Evolutionary conservation across 2,888 invertebrate species (phyloP), one percentile per base, ranked within the genome.

Genomic region (Disparrhopalites patrizii): DNA sequence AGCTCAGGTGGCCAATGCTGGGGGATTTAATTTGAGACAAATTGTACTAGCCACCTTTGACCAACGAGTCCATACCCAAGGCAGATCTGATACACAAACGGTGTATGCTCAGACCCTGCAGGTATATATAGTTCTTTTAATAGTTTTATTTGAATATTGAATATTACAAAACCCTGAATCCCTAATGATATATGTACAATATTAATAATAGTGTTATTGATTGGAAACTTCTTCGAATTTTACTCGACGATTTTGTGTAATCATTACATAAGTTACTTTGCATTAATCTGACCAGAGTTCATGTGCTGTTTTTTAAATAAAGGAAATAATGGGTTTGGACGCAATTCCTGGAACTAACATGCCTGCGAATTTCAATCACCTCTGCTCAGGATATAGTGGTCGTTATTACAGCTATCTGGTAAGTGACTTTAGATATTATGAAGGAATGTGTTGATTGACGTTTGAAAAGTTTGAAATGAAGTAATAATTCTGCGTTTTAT

Each of bases 321-420:
- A 78, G 67, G 77, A 80, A 60, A 76, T 81, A 28, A 73, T 81
- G 58, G 81, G 79, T 7, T 78, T 82, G 65, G 75, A 78, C 18
- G 75, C 79, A 1, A 79, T 80, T 31, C 77, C 78, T 10, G 78
- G 77, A 30, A 81, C 82, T 31, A 81, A 81, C 75, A 80, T 82
- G 79, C 75, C 81, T 13, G 81, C 81, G 3, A 79, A 79, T n/a
- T 82, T 82, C 76, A 80, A 79, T 27, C 82, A 82, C 73, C 69
- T 82, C 51, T 80, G 79, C 36, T 79, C 79, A 4, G 82, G 81
- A 13, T 82, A 82, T 74, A 82, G 81, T 77, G 81, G 81, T 30
- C 81, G 81, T 69, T 82, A 82, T 70, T 82, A 82, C 73, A 81
- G 82, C 36, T 82, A 82, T 71, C 70, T 82, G 79, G 82, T 82